Conservation (phyloP, 2,113 vertebrate genomes). For the Nannospalax galili region DNA sequence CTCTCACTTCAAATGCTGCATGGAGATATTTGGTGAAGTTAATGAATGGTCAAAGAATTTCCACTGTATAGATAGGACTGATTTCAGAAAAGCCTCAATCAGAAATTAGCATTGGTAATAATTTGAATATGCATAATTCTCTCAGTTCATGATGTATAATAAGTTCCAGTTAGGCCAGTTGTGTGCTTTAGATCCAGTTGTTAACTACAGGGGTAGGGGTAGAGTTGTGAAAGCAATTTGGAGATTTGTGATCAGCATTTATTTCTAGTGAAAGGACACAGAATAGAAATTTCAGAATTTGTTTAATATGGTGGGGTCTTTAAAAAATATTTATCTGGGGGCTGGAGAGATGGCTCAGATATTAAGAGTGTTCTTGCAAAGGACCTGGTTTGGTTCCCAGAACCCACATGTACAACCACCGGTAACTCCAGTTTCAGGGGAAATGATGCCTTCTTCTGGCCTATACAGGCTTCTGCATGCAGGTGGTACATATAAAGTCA, state of each 20-base stretch:
- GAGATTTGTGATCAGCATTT: conserved; percentile 23
- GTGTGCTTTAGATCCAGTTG: neutral
- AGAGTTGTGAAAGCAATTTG: neutral
- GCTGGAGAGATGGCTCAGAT: too few species aligned
- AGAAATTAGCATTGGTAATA: conserved; percentile 51
- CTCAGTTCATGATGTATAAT: neutral
- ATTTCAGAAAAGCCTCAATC: conserved; percentile 41
- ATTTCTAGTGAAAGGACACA: conserved; percentile 8
- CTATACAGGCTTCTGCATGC: too few species aligned
- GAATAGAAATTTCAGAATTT: neutral
- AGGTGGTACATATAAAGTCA: too few species aligned
- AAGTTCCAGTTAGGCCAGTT: neutral
- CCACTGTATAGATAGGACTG: neutral
- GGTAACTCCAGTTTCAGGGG: too few species aligned
- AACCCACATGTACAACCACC: too few species aligned
- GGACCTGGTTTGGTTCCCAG: too few species aligned
- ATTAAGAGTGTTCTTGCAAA: too few species aligned
- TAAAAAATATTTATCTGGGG: too few species aligned
- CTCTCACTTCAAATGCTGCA: neutral
- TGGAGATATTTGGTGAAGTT: conserved; percentile 51
- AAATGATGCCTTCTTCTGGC: too few species aligned
- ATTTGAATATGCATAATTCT: conserved; percentile 55
- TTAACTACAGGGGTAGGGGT: neutral
- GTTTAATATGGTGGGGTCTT: neutral
- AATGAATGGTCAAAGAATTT: conserved; percentile 24